A percentile compares a stretch with the other conserved stretches of the same genome.
Conservation (phyloP, 2,113 vertebrate species). For the Callorhinus ursinus region DNA sequence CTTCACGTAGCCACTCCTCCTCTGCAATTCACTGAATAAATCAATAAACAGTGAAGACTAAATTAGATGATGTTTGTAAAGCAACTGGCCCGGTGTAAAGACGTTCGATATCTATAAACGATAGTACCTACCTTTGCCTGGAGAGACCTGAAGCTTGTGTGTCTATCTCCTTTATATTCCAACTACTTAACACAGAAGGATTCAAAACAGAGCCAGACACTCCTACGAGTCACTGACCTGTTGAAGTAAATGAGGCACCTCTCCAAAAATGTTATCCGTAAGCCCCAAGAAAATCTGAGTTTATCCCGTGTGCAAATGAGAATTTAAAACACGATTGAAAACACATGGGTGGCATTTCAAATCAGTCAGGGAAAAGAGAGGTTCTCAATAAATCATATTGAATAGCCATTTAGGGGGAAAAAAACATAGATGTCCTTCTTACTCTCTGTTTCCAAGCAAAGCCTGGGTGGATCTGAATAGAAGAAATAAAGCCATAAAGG, state of each 20-base stretch:
- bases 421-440: neutral
- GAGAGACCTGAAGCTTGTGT: accelerated
- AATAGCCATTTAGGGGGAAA: neutral
- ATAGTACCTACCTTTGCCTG: accelerated
- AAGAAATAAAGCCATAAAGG: neutral
- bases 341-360: neutral
- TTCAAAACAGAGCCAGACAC: neutral
- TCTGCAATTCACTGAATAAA: neutral
- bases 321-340: neutral
- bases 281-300: neutral
- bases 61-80: neutral
- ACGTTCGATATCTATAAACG: accelerated
- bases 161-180: neutral
- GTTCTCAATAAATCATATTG: neutral
- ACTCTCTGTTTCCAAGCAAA: neutral
- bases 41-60: neutral
- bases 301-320: neutral
- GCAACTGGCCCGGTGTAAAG: neutral
- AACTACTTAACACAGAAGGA: too few species aligned
- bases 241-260: neutral
- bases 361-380: neutral
- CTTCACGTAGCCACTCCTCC: neutral
- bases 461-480: neutral
- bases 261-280: neutral
- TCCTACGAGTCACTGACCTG: neutral